phyloP scores from a whole-genome alignment of 2,113 vertebrate species.

The Elgaria multicarinata region DNA sequence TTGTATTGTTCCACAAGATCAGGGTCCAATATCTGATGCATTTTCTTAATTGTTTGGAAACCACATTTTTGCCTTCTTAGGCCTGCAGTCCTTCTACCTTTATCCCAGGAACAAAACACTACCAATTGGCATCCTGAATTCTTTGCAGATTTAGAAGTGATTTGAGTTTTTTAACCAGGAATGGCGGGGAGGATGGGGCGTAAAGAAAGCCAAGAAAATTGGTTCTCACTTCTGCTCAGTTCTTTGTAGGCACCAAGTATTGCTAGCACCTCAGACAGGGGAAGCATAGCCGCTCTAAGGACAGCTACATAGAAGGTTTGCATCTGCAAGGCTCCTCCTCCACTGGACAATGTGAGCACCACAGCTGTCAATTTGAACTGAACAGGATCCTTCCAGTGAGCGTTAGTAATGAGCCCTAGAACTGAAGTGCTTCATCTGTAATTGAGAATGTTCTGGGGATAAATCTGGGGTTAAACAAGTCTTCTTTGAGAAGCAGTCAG shows the following conservation, averaged over 20 bases:
- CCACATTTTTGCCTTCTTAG: accelerated
- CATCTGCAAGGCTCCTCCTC: not conserved
- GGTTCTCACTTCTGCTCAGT: no score
- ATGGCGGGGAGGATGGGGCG: not conserved
- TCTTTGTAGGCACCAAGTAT: not conserved
- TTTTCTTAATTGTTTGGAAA: not conserved
- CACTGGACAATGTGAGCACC: not conserved
- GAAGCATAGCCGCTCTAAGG: not conserved
- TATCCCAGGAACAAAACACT: not conserved
- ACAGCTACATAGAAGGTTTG: not conserved
- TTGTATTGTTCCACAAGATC: not conserved
- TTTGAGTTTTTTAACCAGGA: not conserved
- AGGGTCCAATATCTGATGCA: accelerated
- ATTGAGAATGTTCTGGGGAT: not conserved
- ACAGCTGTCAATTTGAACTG: not conserved
- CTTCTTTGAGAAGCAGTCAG: not conserved
- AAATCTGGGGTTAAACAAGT: not conserved
- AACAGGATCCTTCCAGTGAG: not conserved
- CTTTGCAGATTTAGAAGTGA: not conserved
- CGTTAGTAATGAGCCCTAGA: accelerated
- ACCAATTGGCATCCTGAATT: not conserved
- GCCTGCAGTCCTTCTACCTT: accelerated
- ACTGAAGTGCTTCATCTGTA: not conserved
- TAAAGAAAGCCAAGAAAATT: not conserved
- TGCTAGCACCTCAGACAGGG: not conserved